Base-by-base conservation (phyloP, 2,797 vertebrate genomes). In the Steatocranus sp. region DNA sequence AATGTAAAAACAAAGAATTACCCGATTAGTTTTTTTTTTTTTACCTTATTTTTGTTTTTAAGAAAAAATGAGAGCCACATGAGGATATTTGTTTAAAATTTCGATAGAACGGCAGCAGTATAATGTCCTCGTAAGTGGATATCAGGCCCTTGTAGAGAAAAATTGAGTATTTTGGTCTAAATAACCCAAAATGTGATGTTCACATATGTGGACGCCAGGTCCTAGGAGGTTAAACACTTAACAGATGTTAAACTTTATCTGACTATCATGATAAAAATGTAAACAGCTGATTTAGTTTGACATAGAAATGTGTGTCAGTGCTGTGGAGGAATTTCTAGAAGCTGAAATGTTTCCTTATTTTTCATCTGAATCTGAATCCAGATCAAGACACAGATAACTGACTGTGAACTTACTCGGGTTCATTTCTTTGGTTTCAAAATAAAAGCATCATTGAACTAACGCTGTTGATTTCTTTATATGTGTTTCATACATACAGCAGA, bases 361-460 rank as follows among this genome's bases (percentile, higher is more conserved):
- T 12, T 51, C 20, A 23, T 51, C 20, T 0, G 0, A 12, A 23
- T 30, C 27, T 30, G 27, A 30, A 30, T 2, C 27, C 27, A 30
- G 6, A 30, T 51, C 11, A 10, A 50, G 48, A 49, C 8, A 49
- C 48, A 0, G 48, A 49, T 49, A 49, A 49, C 48, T 49, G 48
- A 49, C 48, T 49, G 48, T 49, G n/a, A 49, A 49, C 48, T 49
- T 10, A 48, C 46, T 46, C 7, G 2, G 1, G 0, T 49, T 49
- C 3, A 49, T 49, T 49, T 49, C 48, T 49, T n/a, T 49, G 10
- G 1, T 43, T 43, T 43, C 41, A 43, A 7, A 43, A 43, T 43
- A 43, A 43, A 43, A 43, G 43, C 15, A 0, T 46, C 4, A 8
- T 4, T 46, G 15, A 17, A 46, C 43, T 4, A 0, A 46, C 1